phyloP scores from a whole-genome alignment of 2,888 invertebrate genomes.

The Dromius quadrimaculatus region DNA sequence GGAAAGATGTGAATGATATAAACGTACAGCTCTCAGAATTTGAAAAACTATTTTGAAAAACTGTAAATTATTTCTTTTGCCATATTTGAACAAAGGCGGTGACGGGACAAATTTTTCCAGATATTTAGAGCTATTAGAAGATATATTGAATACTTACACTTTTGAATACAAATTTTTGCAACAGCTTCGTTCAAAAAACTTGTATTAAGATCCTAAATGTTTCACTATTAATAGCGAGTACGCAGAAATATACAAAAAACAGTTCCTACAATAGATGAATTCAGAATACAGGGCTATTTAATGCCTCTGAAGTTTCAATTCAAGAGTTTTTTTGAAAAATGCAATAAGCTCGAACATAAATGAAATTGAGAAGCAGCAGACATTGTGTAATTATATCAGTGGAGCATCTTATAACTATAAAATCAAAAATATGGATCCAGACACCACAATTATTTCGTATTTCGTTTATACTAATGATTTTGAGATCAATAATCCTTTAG shows the following conservation, averaged over 20 bases:
- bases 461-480: constrained; percentile 42
- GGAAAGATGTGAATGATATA: no score
- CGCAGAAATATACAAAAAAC: constrained; percentile 31
- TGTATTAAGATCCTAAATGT: neutral
- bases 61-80: no score
- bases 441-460: constrained; percentile 19
- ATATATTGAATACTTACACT: neutral
- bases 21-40: no score
- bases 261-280: constrained; percentile 10
- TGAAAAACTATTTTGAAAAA: no score
- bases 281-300: constrained; percentile 4
- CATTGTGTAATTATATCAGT: constrained; percentile 48
- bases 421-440: constrained; percentile 20
- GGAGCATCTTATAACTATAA: constrained; percentile 52
- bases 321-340: constrained; percentile 47
- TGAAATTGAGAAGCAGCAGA: neutral
- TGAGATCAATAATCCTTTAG: constrained; percentile 53
- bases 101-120: no score
- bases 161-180: constrained; percentile 20
- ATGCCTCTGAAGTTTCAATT: constrained; percentile 49
- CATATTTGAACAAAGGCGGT: no score
- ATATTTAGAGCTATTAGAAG: no score
- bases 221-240: constrained; percentile 49
- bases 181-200: neutral
- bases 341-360: constrained; percentile 34